These are phyloP conservation scores for Galerucella pusilla DNA, from an alignment of 2,888 invertebrate genomes.

Conservation along the genomic window DNA sequence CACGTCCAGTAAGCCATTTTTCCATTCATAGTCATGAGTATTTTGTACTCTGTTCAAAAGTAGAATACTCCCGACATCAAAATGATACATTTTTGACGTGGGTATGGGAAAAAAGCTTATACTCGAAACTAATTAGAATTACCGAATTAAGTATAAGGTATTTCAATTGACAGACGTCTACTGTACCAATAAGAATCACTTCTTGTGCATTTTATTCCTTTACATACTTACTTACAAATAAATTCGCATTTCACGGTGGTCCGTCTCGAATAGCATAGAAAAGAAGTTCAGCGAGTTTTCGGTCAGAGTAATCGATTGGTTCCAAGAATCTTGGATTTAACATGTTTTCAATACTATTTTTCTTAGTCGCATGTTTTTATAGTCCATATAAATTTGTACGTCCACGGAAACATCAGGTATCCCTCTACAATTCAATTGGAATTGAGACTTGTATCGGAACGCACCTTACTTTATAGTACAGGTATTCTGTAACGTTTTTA, in stretches of 20 bases:
- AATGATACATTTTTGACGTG: no score
- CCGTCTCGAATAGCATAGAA: conserved; percentile 49
- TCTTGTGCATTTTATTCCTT: conserved; percentile 33
- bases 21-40: no score
- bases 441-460: conserved; percentile 8
- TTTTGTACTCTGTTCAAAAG: no score
- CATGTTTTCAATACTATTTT: conserved; percentile 54
- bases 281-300: conserved; percentile 52
- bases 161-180: conserved; percentile 38
- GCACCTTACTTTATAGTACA: conserved; percentile 6
- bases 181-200: conserved; percentile 41
- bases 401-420: conserved; percentile 39
- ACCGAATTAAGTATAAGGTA: conserved; percentile 22
- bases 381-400: conserved; percentile 50
- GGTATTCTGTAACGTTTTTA: neutral
- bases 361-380: conserved; percentile 50
- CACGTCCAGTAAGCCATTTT: no score
- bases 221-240: conserved; percentile 27
- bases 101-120: no score
- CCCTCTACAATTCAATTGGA: conserved; percentile 3
- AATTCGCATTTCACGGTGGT: conserved; percentile 55
- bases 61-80: no score
- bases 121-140: no score
- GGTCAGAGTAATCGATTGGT: conserved; percentile 55
- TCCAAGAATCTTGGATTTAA: conserved; percentile 58